Conservation (phyloP, 2,888 invertebrate genomes). For the Microdon myrmicae region DNA sequence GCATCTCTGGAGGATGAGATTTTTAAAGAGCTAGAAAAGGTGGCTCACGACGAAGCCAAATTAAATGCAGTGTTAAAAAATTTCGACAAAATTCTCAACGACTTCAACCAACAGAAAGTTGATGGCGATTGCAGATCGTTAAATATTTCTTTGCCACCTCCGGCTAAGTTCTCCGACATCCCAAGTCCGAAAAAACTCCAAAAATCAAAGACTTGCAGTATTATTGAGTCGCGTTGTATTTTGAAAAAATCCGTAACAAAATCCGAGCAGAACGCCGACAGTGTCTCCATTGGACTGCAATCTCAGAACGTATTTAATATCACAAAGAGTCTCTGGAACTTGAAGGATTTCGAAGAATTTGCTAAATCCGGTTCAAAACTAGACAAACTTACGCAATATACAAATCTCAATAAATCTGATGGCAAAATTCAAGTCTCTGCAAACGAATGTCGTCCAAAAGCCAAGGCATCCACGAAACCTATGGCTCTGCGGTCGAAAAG, state of each 20-base stretch:
- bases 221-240: conserved; percentile 76
- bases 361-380: conserved; percentile 65
- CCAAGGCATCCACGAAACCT: conserved; percentile 21
- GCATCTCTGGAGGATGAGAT: conserved; percentile 66
- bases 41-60: conserved; percentile 67
- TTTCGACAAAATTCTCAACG: conserved; percentile 70
- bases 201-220: conserved; percentile 78
- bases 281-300: conserved; percentile 53
- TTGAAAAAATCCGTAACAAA: conserved; percentile 69
- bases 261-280: conserved; percentile 57
- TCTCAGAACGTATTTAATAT: conserved; percentile 56
- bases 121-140: conserved; percentile 22
- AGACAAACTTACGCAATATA: conserved; percentile 64
- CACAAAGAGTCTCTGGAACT: conserved; percentile 72
- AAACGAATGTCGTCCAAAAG: conserved; percentile 62
- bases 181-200: conserved; percentile 65
- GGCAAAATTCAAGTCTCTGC: conserved; percentile 62
- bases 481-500: conserved; percentile 57
- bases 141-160: conserved; percentile 44
- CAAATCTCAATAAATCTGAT: conserved; percentile 24
- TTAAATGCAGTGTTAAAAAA: conserved; percentile 69
- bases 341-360: conserved; percentile 71
- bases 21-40: conserved; percentile 66
- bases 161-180: too few relatives aligned
- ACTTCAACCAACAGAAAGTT: conserved; percentile 59